Conservation (phyloP, 92 coral and sea anemone species). For the Galaxea fascicularis region DNA sequence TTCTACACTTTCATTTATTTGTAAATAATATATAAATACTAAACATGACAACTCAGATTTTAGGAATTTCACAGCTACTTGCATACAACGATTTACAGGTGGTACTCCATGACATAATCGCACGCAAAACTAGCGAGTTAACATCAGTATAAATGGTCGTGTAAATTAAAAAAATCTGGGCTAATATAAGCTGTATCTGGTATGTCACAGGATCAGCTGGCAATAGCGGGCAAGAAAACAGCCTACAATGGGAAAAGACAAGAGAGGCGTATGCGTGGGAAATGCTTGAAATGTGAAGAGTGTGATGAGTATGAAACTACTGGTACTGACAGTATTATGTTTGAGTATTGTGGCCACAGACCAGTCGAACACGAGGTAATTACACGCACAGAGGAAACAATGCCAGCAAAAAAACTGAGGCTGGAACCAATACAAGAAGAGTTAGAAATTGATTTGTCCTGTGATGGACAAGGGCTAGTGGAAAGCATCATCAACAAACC, state of each 20-base stretch:
- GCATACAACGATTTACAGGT: slow-evolving; percentile 6
- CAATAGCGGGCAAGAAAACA: slow-evolving; percentile 7
- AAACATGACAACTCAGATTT: no score
- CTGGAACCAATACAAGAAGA: neutral
- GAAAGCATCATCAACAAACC: neutral
- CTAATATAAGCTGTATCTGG: neutral
- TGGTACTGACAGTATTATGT: neutral
- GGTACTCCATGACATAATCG: neutral
- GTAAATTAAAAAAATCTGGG: neutral
- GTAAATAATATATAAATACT: no score
- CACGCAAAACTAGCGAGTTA: slow-evolving; percentile 4
- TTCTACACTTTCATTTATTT: no score
- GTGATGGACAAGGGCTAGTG: neutral
- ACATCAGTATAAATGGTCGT: neutral
- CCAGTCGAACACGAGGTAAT: slow-evolving; percentile 18
- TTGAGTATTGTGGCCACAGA: slow-evolving; percentile 38
- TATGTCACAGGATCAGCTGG: slow-evolving; percentile 1
- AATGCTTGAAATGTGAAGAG: slow-evolving; percentile 21
- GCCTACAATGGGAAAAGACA: slow-evolving; percentile 37
- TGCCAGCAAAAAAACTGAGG: neutral
- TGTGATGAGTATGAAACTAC: slow-evolving; percentile 37
- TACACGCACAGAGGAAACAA: neutral
- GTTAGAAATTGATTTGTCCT: neutral
- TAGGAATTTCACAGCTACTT: no score
- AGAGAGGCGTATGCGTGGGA: slow-evolving; percentile 43